Evolutionary conservation across 1,140 invertebrate genomes (phyloP).

Genomic region (Halesus radiatus): DNA sequence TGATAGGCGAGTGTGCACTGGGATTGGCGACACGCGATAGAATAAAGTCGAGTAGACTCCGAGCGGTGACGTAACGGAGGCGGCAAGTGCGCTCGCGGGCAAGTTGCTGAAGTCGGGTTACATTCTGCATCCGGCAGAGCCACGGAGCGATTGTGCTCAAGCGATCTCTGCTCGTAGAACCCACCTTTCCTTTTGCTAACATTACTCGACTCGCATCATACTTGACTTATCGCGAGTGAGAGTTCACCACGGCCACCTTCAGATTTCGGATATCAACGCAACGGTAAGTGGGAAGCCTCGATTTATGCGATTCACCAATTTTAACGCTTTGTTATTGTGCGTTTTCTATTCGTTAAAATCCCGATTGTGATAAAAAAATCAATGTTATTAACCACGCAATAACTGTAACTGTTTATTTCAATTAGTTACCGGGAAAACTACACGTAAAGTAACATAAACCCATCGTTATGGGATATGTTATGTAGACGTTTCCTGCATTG

Average conservation of each 20-base stretch:
- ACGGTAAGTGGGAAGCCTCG: constrained; percentile 2
- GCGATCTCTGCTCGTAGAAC: neutral
- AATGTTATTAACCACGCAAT: too few species aligned
- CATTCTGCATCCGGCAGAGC: constrained; percentile 8
- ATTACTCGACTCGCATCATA: too few species aligned
- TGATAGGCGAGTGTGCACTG: neutral
- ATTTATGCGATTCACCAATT: too few species aligned
- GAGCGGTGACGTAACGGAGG: neutral
- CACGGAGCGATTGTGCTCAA: neutral
- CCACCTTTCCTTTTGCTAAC: too few species aligned
- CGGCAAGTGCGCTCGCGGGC: neutral
- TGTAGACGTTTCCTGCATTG: too few species aligned
- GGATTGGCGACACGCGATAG: constrained; percentile 5
- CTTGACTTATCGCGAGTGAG: constrained; percentile 5
- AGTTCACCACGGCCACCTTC: constrained; percentile 3
- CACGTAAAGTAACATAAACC: too few species aligned
- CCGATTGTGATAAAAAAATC: too few species aligned
- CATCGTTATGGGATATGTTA: too few species aligned
- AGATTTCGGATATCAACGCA: constrained; percentile 13
- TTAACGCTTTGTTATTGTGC: too few species aligned
- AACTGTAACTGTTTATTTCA: too few species aligned
- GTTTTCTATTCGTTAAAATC: too few species aligned
- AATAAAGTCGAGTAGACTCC: neutral
- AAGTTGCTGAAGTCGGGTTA: neutral
- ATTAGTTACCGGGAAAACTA: too few species aligned